Evolutionary conservation across 2,113 vertebrate species (phyloP).

Genomic region (Lota lota): DNA sequence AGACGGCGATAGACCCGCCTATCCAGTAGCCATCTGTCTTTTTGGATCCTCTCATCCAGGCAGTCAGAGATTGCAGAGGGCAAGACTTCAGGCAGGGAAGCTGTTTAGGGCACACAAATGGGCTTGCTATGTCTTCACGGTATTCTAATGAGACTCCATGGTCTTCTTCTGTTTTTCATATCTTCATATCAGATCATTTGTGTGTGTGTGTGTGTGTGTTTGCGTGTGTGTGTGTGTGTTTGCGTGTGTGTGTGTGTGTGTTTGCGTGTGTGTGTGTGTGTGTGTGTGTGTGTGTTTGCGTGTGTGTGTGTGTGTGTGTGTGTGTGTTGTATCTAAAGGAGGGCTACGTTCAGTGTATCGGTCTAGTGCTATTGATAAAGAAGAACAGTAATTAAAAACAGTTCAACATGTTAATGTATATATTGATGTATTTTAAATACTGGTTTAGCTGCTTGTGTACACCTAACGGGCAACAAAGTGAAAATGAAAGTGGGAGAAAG

Average conservation of each 20-base stretch:
- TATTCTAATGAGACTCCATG: slow-evolving; percentile 2
- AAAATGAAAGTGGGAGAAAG: neutral
- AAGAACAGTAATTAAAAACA: neutral
- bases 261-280: neutral
- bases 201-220: neutral
- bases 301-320: neutral
- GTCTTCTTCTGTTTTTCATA: slow-evolving; percentile 29
- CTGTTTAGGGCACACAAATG: slow-evolving; percentile 27
- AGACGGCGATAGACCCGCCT: slow-evolving; percentile 21
- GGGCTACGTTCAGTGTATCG: too few relatives aligned
- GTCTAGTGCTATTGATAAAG: neutral
- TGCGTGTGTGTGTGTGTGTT: neutral
- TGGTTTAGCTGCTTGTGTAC: neutral
- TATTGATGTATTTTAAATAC: slow-evolving; percentile 34
- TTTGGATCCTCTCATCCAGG: slow-evolving; percentile 21
- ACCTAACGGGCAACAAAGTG: neutral
- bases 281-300: neutral
- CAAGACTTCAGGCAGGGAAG: slow-evolving; percentile 11
- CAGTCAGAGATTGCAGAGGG: slow-evolving; percentile 25
- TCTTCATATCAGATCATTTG: neutral
- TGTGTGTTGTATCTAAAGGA: neutral
- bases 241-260: neutral
- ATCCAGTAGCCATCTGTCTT: slow-evolving; percentile 29
- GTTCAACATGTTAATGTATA: too few relatives aligned
- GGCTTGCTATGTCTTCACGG: slow-evolving; percentile 20